Conservation (phyloP, 1,140 invertebrate genomes). For the Eciton burchellii region DNA sequence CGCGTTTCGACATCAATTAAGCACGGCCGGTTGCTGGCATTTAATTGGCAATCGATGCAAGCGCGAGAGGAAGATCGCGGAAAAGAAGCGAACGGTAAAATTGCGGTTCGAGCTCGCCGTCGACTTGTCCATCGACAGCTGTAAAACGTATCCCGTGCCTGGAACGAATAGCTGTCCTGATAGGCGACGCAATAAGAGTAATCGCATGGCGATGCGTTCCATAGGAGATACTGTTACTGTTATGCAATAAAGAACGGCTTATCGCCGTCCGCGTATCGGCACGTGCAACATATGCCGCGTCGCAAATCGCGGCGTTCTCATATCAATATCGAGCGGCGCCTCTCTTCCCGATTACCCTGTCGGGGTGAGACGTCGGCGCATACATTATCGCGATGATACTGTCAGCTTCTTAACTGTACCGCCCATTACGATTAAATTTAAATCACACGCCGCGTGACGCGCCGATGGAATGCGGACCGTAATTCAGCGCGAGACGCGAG, state of each 20-base stretch:
- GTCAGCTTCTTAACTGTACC: constrained; percentile 60
- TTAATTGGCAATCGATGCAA: constrained; percentile 50
- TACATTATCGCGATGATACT: constrained; percentile 56
- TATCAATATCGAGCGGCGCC: constrained; percentile 30
- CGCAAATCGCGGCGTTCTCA: constrained; percentile 49
- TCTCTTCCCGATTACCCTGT: constrained; percentile 48
- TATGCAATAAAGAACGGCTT: constrained; percentile 71
- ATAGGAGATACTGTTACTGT: constrained; percentile 70
- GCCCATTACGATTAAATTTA: constrained; percentile 53
- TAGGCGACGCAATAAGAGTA: constrained; percentile 63
- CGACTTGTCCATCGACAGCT: constrained; percentile 62
- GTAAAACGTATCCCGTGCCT: constrained; percentile 52
- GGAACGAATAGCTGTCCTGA: constrained; percentile 37
- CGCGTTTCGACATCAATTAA: constrained; percentile 8
- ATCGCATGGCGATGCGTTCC: no score
- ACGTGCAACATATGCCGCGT: constrained; percentile 31
- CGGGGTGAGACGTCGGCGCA: constrained; percentile 28
- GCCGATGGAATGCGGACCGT: constrained; percentile 31
- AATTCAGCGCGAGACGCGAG: constrained; percentile 34
- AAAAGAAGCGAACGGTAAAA: constrained; percentile 53
- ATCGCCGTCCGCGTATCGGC: constrained; percentile 57
- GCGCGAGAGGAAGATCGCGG: constrained; percentile 24
- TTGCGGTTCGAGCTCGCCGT: constrained; percentile 27
- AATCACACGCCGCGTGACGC: constrained; percentile 15
- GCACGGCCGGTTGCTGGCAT: neutral